These are phyloP conservation scores for Drosophila neocordata DNA, from an alignment of 1,140 invertebrate genomes.

Conservation along the genomic window DNA sequence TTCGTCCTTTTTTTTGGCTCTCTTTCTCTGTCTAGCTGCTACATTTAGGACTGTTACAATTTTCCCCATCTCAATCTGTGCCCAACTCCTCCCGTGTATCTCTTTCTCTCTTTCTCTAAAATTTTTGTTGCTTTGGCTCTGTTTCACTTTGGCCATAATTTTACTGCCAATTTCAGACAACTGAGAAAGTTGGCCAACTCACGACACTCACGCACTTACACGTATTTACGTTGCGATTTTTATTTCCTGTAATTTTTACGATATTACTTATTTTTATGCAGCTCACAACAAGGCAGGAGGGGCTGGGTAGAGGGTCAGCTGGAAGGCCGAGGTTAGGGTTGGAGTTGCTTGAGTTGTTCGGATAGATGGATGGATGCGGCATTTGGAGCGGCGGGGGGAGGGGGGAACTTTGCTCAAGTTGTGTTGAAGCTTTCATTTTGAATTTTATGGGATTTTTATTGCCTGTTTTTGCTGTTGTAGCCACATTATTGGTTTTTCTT, in stretches of 20 bases:
- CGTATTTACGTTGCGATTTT: slow-evolving; percentile 79
- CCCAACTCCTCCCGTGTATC: slow-evolving; percentile 16
- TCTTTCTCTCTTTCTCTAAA: slow-evolving; percentile 9
- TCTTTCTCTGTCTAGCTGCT: not conserved
- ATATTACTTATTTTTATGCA: slow-evolving; percentile 81
- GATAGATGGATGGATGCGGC: not conserved
- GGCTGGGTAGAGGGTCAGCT: not conserved
- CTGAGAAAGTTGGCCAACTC: slow-evolving; percentile 71
- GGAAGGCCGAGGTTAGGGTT: not conserved
- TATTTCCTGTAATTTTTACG: slow-evolving; percentile 81
- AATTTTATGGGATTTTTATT: slow-evolving; percentile 76
- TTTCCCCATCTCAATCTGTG: slow-evolving; percentile 31
- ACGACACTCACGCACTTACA: slow-evolving; percentile 71
- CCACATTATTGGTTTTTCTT: slow-evolving; percentile 70
- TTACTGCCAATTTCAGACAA: slow-evolving; percentile 72
- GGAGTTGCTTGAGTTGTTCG: not conserved
- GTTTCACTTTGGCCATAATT: slow-evolving; percentile 63
- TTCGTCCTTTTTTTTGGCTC: not conserved
- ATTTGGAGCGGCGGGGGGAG: not conserved
- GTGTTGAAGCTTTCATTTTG: slow-evolving; percentile 74
- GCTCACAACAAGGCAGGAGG: slow-evolving; percentile 54
- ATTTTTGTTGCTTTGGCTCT: not conserved
- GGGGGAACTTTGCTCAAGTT: slow-evolving; percentile 29
- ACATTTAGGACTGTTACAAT: slow-evolving; percentile 41
- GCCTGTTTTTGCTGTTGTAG: slow-evolving; percentile 46